Percentiles rank a stretch among this genome's conserved stretches.
phyloP scores from a whole-genome alignment of 2,797 vertebrate species.

The Crocodylus rhombifer region DNA sequence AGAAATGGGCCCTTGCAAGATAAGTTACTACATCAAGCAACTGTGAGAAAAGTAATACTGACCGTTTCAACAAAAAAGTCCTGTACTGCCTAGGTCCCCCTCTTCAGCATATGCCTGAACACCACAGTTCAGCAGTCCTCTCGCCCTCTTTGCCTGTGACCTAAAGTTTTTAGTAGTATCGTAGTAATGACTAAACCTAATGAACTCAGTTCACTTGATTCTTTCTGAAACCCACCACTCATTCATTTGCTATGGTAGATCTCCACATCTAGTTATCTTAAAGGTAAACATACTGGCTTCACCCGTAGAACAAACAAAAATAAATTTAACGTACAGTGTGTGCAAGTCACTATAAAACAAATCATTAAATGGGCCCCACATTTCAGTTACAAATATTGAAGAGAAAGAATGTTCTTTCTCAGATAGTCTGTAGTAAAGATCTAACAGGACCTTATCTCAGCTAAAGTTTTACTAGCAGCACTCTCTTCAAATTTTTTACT shows the following conservation, averaged over 20 bases:
- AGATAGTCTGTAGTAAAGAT: background rate
- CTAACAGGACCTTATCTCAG: background rate
- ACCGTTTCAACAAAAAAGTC: background rate
- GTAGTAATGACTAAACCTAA: accelerated
- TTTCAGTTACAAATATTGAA: background rate
- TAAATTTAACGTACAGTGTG: background rate
- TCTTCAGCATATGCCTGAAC: accelerated
- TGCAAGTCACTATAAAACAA: background rate
- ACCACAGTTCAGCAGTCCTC: accelerated
- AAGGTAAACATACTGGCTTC: background rate
- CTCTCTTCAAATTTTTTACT: background rate
- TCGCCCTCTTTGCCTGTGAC: background rate
- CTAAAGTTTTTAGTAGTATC: background rate
- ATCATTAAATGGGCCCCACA: background rate
- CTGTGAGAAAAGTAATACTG: accelerated
- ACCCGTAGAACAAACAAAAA: background rate
- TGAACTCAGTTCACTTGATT: background rate
- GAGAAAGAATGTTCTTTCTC: background rate
- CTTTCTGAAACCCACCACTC: accelerated
- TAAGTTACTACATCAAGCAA: background rate
- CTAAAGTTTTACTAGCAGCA: background rate
- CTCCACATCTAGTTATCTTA: background rate
- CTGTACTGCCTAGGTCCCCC: accelerated
- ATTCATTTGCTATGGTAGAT: accelerated
- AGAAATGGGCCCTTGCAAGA: accelerated